Base-by-base conservation (phyloP, 2,113 vertebrate genomes). In the Myrmophylax atrothorax region DNA sequence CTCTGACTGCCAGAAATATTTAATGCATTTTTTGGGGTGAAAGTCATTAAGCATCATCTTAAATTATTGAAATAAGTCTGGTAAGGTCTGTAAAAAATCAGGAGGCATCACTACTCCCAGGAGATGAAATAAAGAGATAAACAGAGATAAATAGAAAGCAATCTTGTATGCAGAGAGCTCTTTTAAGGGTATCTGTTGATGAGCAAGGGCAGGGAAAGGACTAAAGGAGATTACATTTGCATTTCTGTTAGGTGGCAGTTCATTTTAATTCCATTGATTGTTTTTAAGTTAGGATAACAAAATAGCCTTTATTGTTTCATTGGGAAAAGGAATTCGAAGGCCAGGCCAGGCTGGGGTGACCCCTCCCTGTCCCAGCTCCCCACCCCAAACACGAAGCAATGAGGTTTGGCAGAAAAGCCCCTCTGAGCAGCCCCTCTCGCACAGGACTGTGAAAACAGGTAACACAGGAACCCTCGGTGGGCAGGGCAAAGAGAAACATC, bases 161-260 rank as follows among this genome's bases (percentile, higher is more conserved):
- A 28, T 59, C 64, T 66, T 31, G 35, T 75, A 55, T 75, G 78
- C 53, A 87, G 78, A 85, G 88, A 76, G 83, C 88, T 88, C 53
- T 92, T 92, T 72, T 66, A 47, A 64, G 49, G 49, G 40, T 58
- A 25, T 49, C 88, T 62, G 40, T 2, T 83, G 67, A 92, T 93
- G 68, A 90, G 59, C 88, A 83, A 93, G 82, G 92, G 90, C 85
- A 92, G 59, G n/a, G 37, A 88, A 76, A 37, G 49, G 53, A 83
- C 53, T 83, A 13, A 70, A 84, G 38, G 28, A 80, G 75, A 77
- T 93, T 87, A 22, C 37, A 79, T 90, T 86, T 83, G 79, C 76
- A 85, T 88, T 90, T 93, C 63, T 94, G 23, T 63, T 92, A 38
- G 50, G 76, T 88, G 69, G 86, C 75, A 86, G 75, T 64, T 94